Evolutionary conservation across 2,888 invertebrate species (phyloP).

Genomic region (Xestia sexstrigata): DNA sequence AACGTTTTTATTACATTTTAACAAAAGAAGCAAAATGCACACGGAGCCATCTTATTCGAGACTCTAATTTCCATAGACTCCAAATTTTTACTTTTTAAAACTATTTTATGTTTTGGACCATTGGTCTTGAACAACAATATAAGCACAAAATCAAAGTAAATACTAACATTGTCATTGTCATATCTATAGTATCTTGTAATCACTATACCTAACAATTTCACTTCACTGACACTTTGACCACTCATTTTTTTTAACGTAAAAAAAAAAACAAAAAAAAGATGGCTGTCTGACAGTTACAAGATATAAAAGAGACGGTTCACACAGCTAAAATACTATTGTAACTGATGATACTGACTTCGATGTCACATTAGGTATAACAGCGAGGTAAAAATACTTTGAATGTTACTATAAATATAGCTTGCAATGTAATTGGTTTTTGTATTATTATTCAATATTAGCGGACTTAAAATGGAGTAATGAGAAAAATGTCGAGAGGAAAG

Average conservation of each 20-base stretch:
- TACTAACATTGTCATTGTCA: slow-evolving; percentile 74
- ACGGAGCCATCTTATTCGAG: no score
- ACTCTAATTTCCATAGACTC: no score
- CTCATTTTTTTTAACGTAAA: slow-evolving; percentile 69
- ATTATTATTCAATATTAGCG: not conserved
- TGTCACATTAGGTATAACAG: not conserved
- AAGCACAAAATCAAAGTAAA: not conserved
- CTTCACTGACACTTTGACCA: slow-evolving; percentile 73
- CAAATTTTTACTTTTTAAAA: no score
- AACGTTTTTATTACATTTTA: no score
- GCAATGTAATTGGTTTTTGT: not conserved
- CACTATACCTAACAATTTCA: slow-evolving; percentile 75
- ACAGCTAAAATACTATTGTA: not conserved
- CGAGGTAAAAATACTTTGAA: slow-evolving; percentile 46
- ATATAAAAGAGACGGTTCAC: slow-evolving; percentile 3
- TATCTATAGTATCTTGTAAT: slow-evolving; percentile 78
- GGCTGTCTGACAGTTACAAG: not conserved
- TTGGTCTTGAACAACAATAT: no score
- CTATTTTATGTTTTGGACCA: no score
- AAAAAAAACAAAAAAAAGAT: not conserved
- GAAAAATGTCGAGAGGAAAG: not conserved
- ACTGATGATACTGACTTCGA: not conserved
- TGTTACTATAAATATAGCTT: not conserved
- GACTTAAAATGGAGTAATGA: not conserved
- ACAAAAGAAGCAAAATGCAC: no score